Evolutionary conservation across 2,888 invertebrate species (phyloP).

Genomic region (Orthosia gothica): DNA sequence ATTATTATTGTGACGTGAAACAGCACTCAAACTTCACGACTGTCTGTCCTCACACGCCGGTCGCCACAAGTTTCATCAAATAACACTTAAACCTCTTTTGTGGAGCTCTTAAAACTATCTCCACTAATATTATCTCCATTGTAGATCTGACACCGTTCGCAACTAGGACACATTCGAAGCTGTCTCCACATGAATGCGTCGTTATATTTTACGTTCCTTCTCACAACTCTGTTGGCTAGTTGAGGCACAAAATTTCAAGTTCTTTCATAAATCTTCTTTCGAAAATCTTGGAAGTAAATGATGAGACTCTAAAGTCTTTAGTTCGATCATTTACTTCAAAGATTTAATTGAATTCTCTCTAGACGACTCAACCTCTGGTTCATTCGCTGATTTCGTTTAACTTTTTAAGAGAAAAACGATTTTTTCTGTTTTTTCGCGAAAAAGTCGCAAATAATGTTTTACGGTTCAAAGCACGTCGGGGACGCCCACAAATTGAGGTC

Average conservation of each 20-base stretch:
- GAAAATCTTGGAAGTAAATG: neutral
- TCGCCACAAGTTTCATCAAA: constrained; percentile 2
- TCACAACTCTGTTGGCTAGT: constrained; percentile 3
- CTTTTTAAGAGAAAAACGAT: constrained; percentile 25
- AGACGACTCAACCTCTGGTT: constrained; percentile 1
- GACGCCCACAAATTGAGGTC: constrained; percentile 3
- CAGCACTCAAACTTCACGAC: neutral
- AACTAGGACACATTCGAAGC: constrained; percentile 12
- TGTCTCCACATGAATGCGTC: neutral
- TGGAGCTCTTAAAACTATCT: constrained; percentile 15
- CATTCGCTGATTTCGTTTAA: constrained; percentile 12
- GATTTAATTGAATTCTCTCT: constrained; percentile 12
- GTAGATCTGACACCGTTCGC: constrained; percentile 26
- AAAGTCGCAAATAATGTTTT: constrained; percentile 11
- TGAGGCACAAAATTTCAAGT: constrained; percentile 11
- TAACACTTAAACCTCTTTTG: constrained; percentile 28
- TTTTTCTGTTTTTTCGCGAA: constrained; percentile 2
- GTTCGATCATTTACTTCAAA: constrained; percentile 1
- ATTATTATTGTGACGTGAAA: no score
- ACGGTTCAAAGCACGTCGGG: neutral
- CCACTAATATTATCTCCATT: constrained; percentile 6
- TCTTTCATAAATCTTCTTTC: constrained; percentile 14
- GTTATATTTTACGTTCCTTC: constrained; percentile 14
- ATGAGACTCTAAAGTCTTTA: no score
- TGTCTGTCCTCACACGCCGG: neutral